A percentile compares a stretch with the other conserved stretches of the same genome.
Evolutionary conservation across 2,888 invertebrate species (phyloP).

Genomic region (Amiota minor): DNA sequence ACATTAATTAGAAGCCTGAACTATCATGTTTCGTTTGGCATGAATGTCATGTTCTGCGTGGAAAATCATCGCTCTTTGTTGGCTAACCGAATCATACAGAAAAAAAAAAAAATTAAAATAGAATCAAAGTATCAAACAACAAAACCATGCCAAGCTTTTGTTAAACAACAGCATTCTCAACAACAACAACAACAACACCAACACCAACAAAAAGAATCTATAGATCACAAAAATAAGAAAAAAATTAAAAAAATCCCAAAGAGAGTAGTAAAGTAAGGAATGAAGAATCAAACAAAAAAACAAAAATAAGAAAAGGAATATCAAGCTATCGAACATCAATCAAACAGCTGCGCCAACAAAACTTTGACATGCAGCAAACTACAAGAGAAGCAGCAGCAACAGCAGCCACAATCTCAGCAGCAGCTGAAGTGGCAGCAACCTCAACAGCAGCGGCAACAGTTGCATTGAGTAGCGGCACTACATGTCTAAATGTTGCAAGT

Average conservation of each 20-base stretch:
- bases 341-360: conserved; percentile 63
- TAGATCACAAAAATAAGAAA: conserved; percentile 13
- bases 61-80: conserved; percentile 39
- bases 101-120: conserved; percentile 32
- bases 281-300: conserved; percentile 47
- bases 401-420: conserved; percentile 27
- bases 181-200: conserved; percentile 37
- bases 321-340: conserved; percentile 68
- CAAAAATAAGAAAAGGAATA: conserved; percentile 38
- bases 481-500: conserved; percentile 5
- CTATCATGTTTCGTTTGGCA: conserved; percentile 50
- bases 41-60: conserved; percentile 51
- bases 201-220: conserved; percentile 50
- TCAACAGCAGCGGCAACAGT: conserved; percentile 16
- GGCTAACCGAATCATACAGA: not conserved
- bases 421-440: conserved; percentile 12
- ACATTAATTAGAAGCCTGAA: conserved; percentile 52
- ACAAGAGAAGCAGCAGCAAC: conserved; percentile 51
- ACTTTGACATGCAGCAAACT: conserved; percentile 61
- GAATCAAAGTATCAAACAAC: conserved; percentile 32
- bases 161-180: conserved; percentile 51
- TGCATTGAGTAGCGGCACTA: conserved; percentile 27
- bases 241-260: conserved; percentile 6
- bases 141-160: conserved; percentile 50
- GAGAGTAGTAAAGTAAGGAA: not conserved